Evolutionary conservation across 2,113 vertebrate genomes (phyloP).

Genomic region (Geococcyx californianus): DNA sequence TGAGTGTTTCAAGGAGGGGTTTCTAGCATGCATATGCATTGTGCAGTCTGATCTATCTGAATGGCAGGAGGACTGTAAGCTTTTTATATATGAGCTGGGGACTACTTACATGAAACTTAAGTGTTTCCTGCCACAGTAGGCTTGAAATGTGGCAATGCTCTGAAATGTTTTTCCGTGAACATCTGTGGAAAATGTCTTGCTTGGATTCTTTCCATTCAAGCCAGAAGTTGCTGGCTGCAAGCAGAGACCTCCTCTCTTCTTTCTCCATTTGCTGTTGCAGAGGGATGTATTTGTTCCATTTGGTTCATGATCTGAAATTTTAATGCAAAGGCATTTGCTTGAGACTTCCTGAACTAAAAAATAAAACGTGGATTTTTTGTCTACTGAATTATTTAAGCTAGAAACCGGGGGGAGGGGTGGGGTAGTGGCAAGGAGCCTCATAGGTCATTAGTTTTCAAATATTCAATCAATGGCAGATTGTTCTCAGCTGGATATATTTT

Average conservation of each 20-base stretch:
- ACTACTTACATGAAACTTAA: neutral
- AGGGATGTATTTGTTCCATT: neutral
- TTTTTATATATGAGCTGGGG: neutral
- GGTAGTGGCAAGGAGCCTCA: neutral
- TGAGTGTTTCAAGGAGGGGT: conserved; percentile 21
- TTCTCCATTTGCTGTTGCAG: conserved; percentile 9
- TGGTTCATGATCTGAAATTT: conserved; percentile 3
- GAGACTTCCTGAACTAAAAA: neutral
- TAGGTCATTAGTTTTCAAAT: neutral
- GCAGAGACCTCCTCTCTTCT: conserved; percentile 5
- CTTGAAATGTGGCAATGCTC: conserved; percentile 33
- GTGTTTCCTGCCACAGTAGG: conserved; percentile 38
- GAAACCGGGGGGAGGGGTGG: neutral
- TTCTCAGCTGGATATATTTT: conserved; percentile 30
- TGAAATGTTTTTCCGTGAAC: conserved; percentile 49
- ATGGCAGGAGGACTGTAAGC: neutral
- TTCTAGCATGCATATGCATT: neutral
- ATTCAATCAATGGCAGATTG: neutral
- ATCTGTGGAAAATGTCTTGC: conserved; percentile 61
- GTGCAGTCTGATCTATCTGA: neutral
- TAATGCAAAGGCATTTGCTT: neutral
- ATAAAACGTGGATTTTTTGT: neutral
- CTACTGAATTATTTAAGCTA: neutral
- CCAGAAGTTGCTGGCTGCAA: conserved; percentile 45
- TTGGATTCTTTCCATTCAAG: conserved; percentile 56